phyloP scores from a whole-genome alignment of 2,113 vertebrate genomes.

The Pogonocichla stellata region DNA sequence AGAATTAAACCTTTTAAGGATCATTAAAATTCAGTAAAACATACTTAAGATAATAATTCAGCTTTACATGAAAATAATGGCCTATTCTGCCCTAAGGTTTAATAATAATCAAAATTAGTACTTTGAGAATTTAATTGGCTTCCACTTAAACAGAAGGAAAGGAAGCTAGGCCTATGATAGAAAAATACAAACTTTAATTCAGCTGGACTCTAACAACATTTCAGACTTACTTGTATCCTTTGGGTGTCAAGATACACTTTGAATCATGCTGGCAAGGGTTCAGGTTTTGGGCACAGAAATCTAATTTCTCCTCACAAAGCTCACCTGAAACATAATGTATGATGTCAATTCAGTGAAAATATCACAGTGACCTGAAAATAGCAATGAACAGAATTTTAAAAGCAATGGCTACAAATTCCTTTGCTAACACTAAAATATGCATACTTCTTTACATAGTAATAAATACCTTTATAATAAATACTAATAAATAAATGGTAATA shows the following conservation, averaged over 20 bases:
- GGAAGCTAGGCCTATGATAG: background rate
- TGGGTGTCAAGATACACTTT: constrained; percentile 90
- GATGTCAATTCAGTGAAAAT: constrained; percentile 5
- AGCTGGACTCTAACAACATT: background rate
- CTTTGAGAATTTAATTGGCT: background rate
- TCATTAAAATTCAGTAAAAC: background rate
- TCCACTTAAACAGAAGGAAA: background rate
- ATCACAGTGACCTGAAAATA: background rate
- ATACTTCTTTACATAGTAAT: background rate
- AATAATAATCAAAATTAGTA: background rate
- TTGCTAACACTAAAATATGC: background rate
- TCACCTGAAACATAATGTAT: constrained; percentile 80
- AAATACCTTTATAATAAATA: background rate
- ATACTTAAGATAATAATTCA: background rate
- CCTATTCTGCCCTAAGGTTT: background rate
- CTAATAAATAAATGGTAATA: background rate
- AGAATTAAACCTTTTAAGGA: background rate
- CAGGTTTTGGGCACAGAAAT: constrained; percentile 92
- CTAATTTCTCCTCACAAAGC: constrained; percentile 94
- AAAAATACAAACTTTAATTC: background rate
- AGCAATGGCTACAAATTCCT: background rate
- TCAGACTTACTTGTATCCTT: constrained; percentile 90
- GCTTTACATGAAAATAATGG: background rate
- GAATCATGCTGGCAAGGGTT: constrained; percentile 96
- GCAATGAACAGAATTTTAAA: background rate